Base-by-base conservation (phyloP, 1,140 invertebrate species). In the Aphidius ervi region DNA sequence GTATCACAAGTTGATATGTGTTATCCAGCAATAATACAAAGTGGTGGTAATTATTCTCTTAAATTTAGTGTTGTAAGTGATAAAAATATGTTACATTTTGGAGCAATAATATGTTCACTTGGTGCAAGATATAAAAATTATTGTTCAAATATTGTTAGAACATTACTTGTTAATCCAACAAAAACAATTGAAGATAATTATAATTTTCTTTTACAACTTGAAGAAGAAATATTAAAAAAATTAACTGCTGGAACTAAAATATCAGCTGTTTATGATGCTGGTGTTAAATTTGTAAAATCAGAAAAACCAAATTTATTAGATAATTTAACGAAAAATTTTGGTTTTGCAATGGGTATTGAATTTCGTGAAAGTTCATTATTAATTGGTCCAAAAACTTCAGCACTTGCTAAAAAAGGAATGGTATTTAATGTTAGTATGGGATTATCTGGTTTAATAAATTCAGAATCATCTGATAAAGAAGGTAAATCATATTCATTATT, bases 1-100 rank as follows among this genome's bases (percentile, higher is more conserved):
- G 84, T 88, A 0, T 85, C 85, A 16, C 88, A 94, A 73, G 83
- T 99, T 5, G 97, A 99, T 73, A 94, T 97, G 85, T 99, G 97
- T 77, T 99, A 99, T 78, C 95, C 95, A 3, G 91, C 97, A 0
- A 99, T 99, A 61, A 95, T 99, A 72, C 97, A 99, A 75, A 98
- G 95, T 65, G 97, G 97, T 40, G 96, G 95, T 6, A 91, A 95
- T 72, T 99, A 98, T 81, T 94, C 88, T 72, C 83, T 99, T 2
- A 99, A 99, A 80, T 99, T 99, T 74, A 97, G 93, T 74, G 93
- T 91, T 48, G 86, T 86, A 41, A 96, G 94, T 70, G 94, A 98
- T 74, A 96, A 99, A 74, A 97, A 96, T 72, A 85, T 85, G 65
- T 77, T 99, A 52, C 94, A 99, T 76, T 99, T 98, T 82, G 97